Conservation (phyloP, 2,888 invertebrate genomes). For the Coleophora deauratella region DNA sequence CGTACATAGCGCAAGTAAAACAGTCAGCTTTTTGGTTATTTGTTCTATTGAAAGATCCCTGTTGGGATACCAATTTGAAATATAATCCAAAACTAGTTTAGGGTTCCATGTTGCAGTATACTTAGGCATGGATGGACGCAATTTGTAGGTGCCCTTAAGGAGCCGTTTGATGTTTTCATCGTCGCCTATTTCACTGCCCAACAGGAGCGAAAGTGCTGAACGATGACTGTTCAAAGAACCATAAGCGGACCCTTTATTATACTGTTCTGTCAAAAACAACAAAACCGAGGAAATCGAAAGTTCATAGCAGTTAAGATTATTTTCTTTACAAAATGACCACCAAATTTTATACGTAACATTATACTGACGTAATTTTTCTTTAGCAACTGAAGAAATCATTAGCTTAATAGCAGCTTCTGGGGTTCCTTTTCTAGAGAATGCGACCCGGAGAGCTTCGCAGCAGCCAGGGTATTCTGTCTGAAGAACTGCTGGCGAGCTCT, state of each 20-base stretch:
- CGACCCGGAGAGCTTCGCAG: conserved; percentile 14
- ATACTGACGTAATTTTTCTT: conserved; percentile 12
- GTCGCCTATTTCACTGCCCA: conserved; percentile 17
- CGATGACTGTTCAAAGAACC: conserved; percentile 21
- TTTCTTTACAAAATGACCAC: conserved; percentile 11
- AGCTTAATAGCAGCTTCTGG: conserved; percentile 6
- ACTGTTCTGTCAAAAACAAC: conserved; percentile 17
- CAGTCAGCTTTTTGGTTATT: conserved; percentile 20
- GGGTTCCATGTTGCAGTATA: conserved; percentile 24
- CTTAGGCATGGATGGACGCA: conserved; percentile 20
- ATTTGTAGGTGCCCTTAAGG: conserved; percentile 21
- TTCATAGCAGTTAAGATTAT: conserved; percentile 2
- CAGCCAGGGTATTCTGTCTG: conserved; percentile 17
- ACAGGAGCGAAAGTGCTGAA: conserved; percentile 21
- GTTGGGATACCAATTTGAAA: conserved; percentile 18
- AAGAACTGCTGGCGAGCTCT: conserved; percentile 7
- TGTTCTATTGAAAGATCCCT: too few species aligned
- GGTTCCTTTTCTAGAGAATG: conserved; percentile 6
- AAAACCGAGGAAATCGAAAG: conserved; percentile 2
- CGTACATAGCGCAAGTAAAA: conserved; percentile 20
- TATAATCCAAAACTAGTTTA: conserved; percentile 16
- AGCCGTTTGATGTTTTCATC: conserved; percentile 17
- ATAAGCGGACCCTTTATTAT: conserved; percentile 17
- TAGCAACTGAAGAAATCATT: conserved; percentile 13
- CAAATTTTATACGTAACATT: conserved; percentile 11